phyloP scores from a whole-genome alignment of 2,797 vertebrate species.

The Toxotes lorentzi region DNA sequence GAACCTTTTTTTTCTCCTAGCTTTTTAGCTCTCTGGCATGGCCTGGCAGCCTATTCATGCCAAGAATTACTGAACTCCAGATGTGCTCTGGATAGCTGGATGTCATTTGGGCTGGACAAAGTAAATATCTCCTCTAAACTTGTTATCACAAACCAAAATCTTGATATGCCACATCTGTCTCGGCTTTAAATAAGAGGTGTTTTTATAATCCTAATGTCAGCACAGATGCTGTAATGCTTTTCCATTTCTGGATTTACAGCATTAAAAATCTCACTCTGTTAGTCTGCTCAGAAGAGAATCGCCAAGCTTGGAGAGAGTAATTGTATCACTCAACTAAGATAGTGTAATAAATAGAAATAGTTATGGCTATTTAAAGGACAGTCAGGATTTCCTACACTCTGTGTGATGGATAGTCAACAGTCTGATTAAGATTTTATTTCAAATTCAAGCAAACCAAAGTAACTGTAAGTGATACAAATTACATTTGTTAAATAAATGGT shows the following conservation, averaged over 20 bases:
- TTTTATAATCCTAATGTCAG: neutral
- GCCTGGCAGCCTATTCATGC: neutral
- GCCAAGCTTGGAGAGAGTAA: neutral
- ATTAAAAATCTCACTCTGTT: neutral
- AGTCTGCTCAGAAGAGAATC: neutral
- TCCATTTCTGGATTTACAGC: neutral
- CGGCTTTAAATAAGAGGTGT: neutral
- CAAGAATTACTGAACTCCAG: slow-evolving; percentile 17
- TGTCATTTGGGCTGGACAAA: slow-evolving; percentile 9
- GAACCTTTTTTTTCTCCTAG: neutral
- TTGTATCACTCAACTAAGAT: neutral
- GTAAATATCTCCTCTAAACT: slow-evolving; percentile 7
- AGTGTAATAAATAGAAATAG: neutral
- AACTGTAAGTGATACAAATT: neutral
- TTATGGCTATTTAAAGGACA: neutral
- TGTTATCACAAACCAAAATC: neutral
- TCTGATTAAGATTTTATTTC: neutral
- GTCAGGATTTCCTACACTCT: neutral
- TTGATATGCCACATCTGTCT: neutral
- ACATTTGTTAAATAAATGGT: neutral
- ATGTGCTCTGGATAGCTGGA: slow-evolving; percentile 4
- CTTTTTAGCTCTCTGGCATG: neutral
- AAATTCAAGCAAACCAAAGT: neutral
- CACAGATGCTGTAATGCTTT: neutral
- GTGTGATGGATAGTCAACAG: neutral